These are phyloP conservation scores for Benitochromis conjunctus DNA, from an alignment of 2,113 vertebrate genomes.

Conservation along the genomic window DNA sequence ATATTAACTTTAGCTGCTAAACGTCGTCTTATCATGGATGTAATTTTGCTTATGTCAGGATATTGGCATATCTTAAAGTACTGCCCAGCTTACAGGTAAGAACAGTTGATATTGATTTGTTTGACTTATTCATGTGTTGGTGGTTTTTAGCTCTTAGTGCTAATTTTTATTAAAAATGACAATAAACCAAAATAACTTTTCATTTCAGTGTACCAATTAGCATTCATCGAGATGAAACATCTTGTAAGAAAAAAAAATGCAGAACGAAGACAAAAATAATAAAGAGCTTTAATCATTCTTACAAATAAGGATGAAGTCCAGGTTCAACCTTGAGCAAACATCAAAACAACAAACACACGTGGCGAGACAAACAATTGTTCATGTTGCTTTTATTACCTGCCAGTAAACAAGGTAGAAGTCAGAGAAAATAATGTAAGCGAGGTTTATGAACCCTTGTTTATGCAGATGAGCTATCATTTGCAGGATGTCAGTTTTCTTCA, in stretches of 20 bases:
- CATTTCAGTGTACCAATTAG: not conserved
- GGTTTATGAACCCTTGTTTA: constrained; percentile 14
- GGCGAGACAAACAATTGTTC: not conserved
- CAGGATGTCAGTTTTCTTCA: constrained; percentile 54
- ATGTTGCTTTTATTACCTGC: not conserved
- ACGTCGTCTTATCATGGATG: not conserved
- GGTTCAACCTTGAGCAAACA: constrained; percentile 27
- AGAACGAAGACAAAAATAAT: not conserved
- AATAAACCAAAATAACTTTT: not conserved
- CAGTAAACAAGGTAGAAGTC: constrained; percentile 23
- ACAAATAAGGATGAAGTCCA: constrained; percentile 11
- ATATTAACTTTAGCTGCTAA: not conserved
- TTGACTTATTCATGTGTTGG: not conserved
- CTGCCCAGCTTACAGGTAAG: not conserved
- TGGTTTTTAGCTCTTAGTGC: not conserved
- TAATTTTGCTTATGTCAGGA: not conserved
- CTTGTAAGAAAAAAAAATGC: not conserved
- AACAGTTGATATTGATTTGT: not conserved
- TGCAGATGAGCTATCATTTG: constrained; percentile 45
- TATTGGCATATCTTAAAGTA: not conserved
- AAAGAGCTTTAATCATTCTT: constrained; percentile 9
- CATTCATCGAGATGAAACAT: not conserved
- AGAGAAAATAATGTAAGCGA: constrained; percentile 20
- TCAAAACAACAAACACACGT: not conserved
- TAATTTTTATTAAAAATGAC: not conserved